phyloP scores from a whole-genome alignment of 2,797 vertebrate species.

The Melanotaenia pygmaea region DNA sequence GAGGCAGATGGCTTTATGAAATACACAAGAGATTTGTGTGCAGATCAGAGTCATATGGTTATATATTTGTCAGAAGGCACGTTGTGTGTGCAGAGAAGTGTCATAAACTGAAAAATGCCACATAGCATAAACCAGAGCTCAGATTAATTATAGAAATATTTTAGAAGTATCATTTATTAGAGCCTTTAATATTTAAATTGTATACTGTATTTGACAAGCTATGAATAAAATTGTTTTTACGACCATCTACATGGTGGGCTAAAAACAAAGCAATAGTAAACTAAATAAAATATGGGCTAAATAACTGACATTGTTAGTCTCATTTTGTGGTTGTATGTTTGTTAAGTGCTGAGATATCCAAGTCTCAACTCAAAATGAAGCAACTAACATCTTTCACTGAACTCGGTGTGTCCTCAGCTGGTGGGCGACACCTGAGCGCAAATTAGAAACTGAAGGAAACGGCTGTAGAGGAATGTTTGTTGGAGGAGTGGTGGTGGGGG shows the following conservation, averaged over 20 bases:
- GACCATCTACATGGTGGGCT: background rate
- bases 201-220: background rate
- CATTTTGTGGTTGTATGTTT: background rate
- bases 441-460: constrained; percentile 23
- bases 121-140: background rate
- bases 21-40: background rate
- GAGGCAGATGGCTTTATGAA: constrained; percentile 1
- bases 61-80: background rate
- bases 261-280: no score
- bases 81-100: background rate
- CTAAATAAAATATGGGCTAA: background rate
- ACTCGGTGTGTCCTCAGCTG: constrained; percentile 10
- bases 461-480: constrained; percentile 35
- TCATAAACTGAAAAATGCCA: background rate
- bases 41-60: background rate
- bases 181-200: no score
- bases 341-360: background rate
- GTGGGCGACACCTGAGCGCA: constrained; percentile 21
- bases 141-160: background rate
- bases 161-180: background rate
- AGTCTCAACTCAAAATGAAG: background rate
- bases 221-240: background rate
- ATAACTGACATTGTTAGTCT: background rate
- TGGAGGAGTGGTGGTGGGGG: constrained; percentile 7
- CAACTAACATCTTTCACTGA: background rate